Evolutionary conservation across 2,888 invertebrate species (phyloP), one percentile per base, ranked within the genome.

Genomic region (Teinopalpus imperialis): DNA sequence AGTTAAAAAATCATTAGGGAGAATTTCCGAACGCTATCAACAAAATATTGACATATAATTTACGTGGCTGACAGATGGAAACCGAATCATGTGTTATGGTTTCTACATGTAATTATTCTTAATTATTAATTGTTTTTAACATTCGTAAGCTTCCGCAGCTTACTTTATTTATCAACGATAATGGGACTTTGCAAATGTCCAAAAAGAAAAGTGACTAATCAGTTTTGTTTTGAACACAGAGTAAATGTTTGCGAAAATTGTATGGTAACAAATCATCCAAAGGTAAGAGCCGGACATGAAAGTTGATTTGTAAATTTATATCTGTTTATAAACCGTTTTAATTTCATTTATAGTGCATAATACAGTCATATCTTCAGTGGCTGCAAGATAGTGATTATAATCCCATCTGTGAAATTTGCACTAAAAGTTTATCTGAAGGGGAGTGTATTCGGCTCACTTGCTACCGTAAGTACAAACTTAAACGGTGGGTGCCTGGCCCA

Each of bases 101-200:
- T 37, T 31, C 21, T 26, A 24, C 12, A 16, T 39, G 10, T 34
- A 12, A 16, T 23, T 12, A 12, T 8, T 13, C 21, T 14, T 20
- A 35, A 21, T 26, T 39, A 34, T 43, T 45, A 46, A 41, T 56
- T 46, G 30, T 29, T 41, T 14, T 40, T 41, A 43, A 41, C 23
- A 45, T 24, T 50, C 37, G 18, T 0, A 27, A 29, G 13, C 18
- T 39, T 30, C 21, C 8, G 3, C 12, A 9, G 13, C 21, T 43
- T 10, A 13, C 14, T 35, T 16, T 30, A 10, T 10, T 43, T 43
- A 37, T 48, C 6, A 13, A 35, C 63, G 68, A 74, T 32, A 29
- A 99, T 99, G 99, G 99, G 99, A 53, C 90, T 99, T 53, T 99
- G 99, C 88, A 99, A 99, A 82, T 99, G 99, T 89, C 98, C 98